Percentiles rank a stretch among this genome's conserved stretches.
phyloP scores from a whole-genome alignment of 2,113 vertebrate species.

The Varanus salvator region DNA sequence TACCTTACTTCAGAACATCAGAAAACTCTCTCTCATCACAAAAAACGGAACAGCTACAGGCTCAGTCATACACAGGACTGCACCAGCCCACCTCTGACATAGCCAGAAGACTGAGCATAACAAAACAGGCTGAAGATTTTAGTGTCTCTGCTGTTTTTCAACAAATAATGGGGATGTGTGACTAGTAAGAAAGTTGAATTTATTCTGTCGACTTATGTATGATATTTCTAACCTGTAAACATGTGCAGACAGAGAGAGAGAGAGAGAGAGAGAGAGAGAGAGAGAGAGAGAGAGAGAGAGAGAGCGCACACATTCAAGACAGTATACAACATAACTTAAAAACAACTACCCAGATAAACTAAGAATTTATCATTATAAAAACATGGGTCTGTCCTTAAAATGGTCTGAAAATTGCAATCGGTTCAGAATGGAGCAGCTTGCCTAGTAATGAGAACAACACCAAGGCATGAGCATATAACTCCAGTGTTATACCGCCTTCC shows the following conservation, averaged over 20 bases:
- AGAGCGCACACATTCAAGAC: neutral
- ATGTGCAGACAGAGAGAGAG: too few relatives aligned
- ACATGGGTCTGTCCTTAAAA: neutral
- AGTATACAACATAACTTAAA: neutral
- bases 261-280: too few relatives aligned
- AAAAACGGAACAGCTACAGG: neutral
- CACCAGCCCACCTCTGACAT: constrained; percentile 5
- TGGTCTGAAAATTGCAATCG: too few relatives aligned
- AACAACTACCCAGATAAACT: neutral
- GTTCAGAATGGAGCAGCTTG: too few relatives aligned
- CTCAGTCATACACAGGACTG: neutral
- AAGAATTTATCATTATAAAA: neutral
- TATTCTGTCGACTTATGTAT: neutral
- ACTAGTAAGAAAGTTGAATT: neutral
- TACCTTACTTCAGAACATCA: neutral
- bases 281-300: too few relatives aligned
- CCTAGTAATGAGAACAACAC: too few relatives aligned
- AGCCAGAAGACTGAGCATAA: constrained; percentile 1
- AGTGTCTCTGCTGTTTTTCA: constrained; percentile 1
- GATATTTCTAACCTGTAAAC: neutral
- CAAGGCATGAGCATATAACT: too few relatives aligned
- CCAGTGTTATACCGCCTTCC: too few relatives aligned
- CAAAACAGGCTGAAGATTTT: neutral
- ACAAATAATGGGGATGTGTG: constrained; percentile 1
- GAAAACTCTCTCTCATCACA: neutral